Evolutionary conservation across 2,113 vertebrate genomes (phyloP), one percentile per base, ranked within the genome.

Genomic region (Gymnocephalus cernua): DNA sequence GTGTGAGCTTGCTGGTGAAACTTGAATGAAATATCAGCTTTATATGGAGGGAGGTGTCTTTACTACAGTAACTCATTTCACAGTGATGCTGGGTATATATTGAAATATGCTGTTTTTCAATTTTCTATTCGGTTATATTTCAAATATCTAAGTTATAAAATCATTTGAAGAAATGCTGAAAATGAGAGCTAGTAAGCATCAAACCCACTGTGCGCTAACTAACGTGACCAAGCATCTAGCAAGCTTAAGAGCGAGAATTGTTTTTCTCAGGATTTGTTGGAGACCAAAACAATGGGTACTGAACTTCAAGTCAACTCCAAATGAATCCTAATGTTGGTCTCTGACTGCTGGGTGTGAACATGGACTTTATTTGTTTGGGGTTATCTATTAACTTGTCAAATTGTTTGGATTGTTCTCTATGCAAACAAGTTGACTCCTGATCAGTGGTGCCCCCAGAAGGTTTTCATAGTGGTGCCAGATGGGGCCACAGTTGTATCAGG

Each of bases 1-100:
- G 45, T 45, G 4, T 25, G 38, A 54, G 54, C 16, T 44, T 27
- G 16, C 65, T 65, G 27, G 25, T 64, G 65, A 70, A 71, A 70
- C 58, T 13, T 29, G 16, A 16, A 56, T 64, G 23, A 69, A 69
- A 57, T 25, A 23, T 3, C 69, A 73, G 48, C 15, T 54, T 58
- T n/a, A 23, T 48, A 59, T 53, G 25, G 14, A 45, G 23, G 54
- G 44, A 65, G 4, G 18, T 35, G 23, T 44, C 9, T 62, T 69
- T 12, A 71, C 35, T 0, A 14, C 16, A 67, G 41, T 1, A 47
- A 27, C 58, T 69, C 13, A 73, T 64, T 58, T 25, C n/a, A 59
- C 25, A 23, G 38, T 38, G 38, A 53, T 47, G 3, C 8, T 58
- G 54, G 6, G 38, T 62, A 51, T 44, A 14, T 2, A 62, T 13